A percentile compares a stretch with the other conserved stretches of the same genome.
phyloP scores from a whole-genome alignment of 1,140 invertebrate genomes.

The Drosophila sucinea region DNA sequence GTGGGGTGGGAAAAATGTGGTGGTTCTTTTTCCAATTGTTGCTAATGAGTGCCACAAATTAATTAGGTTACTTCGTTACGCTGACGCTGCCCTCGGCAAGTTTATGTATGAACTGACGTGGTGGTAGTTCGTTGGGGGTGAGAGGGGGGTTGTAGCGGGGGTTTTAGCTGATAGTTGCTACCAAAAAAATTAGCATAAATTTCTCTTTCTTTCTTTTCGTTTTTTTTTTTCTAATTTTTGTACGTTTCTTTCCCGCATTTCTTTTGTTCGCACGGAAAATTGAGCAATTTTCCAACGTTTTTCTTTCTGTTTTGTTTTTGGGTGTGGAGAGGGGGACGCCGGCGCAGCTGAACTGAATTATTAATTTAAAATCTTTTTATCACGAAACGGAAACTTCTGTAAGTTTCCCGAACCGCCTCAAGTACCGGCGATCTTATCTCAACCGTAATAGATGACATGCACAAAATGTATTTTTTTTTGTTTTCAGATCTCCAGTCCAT shows the following conservation, averaged over 20 bases:
- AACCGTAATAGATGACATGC: conserved; percentile 50
- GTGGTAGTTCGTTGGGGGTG: neutral
- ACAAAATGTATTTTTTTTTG: conserved; percentile 15
- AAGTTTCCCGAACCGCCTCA: conserved; percentile 20
- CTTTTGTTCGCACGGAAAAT: conserved; percentile 70
- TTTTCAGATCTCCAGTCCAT: neutral
- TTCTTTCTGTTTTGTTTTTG: conserved; percentile 20
- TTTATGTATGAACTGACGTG: conserved; percentile 8
- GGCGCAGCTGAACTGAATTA: conserved; percentile 41
- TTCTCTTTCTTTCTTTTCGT: conserved; percentile 57
- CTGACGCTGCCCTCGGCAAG: conserved; percentile 46
- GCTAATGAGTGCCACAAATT: conserved; percentile 81
- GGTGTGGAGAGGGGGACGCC: neutral
- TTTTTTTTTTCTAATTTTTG: conserved; percentile 27
- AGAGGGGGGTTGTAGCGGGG: neutral
- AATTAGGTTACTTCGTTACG: conserved; percentile 81
- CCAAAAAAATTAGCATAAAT: conserved; percentile 72
- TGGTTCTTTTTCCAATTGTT: conserved; percentile 69
- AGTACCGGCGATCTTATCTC: conserved; percentile 49
- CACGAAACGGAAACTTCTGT: conserved; percentile 55
- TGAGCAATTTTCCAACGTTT: conserved; percentile 78
- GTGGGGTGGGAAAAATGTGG: conserved; percentile 28
- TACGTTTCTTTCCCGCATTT: conserved; percentile 23
- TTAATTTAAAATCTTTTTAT: conserved; percentile 70
- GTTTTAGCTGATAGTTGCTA: conserved; percentile 63